Base-by-base conservation (phyloP, 2,888 invertebrate genomes). In the Elegia similella region DNA sequence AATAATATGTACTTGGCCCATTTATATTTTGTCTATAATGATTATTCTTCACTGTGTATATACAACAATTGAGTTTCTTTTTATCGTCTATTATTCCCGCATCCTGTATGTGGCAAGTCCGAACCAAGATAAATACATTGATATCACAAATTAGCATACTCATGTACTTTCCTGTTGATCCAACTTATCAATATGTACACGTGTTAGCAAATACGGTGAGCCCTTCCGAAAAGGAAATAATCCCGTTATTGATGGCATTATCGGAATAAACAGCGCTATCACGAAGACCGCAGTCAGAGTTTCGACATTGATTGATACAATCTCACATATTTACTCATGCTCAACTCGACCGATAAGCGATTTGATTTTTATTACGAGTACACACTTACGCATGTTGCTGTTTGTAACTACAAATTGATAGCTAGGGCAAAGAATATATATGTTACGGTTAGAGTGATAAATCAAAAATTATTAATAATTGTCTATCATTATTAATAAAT, bases 161-260 rank as follows among this genome's bases (percentile, higher is more conserved):
- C 48, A 47, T 50, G 47, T 42, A 65, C 57, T 59, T 42, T 34
- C 30, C 2, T 73, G 60, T 75, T 70, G 66, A 69, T 67, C 43
- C 50, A 65, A 59, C 63, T 59, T 70, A 73, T 68, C 72, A 29
- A 30, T 15, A 55, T 59, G 61, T 69, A 87, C 86, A 87, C 82
- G 86, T 87, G 86, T 87, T 76, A 75, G 78, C 71, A 84, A 85
- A 85, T 69, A 84, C 61, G 57, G 66, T 62, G 65, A 60, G 64
- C 63, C 66, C 66, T 60, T 65, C 48, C 71, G 77, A 70, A 83
- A 79, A 73, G 75, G 77, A 79, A 75, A 84, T 86, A 87, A 86
- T 87, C 86, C 86, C 65, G 69, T 74, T 78, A 82, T 84, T 84
- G 76, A 84, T 71, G 66, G 70, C 70, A 68, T 73, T 86, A 86